phyloP scores from a whole-genome alignment of 2,888 invertebrate genomes.

The Diachrysia chrysitis region DNA sequence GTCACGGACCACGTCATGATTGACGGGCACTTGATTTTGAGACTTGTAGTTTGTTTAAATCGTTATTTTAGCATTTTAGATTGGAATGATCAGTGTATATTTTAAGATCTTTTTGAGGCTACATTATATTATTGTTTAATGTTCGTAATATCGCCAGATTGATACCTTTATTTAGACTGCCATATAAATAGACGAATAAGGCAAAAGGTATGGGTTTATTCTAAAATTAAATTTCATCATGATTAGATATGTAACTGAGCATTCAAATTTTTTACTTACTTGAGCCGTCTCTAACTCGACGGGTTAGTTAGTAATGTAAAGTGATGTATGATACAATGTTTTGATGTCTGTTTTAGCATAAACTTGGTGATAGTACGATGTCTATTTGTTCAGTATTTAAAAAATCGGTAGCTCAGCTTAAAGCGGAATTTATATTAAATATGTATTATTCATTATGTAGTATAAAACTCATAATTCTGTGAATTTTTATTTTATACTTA shows the following conservation, averaged over 20 bases:
- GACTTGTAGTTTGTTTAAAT: conserved; percentile 57
- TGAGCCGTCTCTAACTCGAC: conserved; percentile 12
- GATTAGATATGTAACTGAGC: background rate
- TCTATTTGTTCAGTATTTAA: conserved; percentile 47
- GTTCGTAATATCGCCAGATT: conserved; percentile 59
- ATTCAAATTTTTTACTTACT: conserved; percentile 12
- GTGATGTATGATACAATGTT: conserved; percentile 23
- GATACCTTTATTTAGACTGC: conserved; percentile 60
- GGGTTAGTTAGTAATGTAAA: conserved; percentile 19
- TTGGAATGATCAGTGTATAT: conserved; percentile 62
- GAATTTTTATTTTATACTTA: conserved; percentile 58
- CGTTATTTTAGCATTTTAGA: conserved; percentile 58
- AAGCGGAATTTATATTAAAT: conserved; percentile 52
- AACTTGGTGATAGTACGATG: conserved; percentile 39
- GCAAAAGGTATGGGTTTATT: conserved; percentile 52
- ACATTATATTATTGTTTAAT: conserved; percentile 58
- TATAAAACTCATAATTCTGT: conserved; percentile 53
- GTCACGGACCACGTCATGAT: conserved; percentile 47
- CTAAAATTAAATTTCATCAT: conserved; percentile 42
- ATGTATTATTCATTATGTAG: conserved; percentile 42
- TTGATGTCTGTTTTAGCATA: conserved; percentile 41
- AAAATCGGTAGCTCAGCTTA: conserved; percentile 49
- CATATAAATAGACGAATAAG: conserved; percentile 55
- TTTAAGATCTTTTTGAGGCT: conserved; percentile 69
- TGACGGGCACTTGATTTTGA: conserved; percentile 55